Base-by-base conservation (phyloP, 2,797 vertebrate genomes). In the Argyrosomus regius region DNA sequence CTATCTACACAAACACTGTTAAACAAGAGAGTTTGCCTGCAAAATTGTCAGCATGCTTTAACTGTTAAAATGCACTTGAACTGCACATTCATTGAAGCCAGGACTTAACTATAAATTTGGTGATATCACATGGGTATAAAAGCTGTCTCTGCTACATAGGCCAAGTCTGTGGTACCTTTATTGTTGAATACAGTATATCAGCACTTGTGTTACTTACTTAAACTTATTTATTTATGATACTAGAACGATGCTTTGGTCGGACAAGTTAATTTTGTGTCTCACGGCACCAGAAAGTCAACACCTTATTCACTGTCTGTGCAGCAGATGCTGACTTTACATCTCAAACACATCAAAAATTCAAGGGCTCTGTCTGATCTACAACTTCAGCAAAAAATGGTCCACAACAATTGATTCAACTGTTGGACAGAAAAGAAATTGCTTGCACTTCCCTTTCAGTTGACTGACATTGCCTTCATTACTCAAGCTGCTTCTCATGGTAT, bases 11-110 rank as follows among this genome's bases (percentile, higher is more conserved):
- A 12, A 39, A 50, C 13, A 57, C 46, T 22, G 10, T 61, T 10
- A 24, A 31, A 24, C 28, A 72, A 61, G n/a, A 20, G 26, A 8
- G 41, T 71, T 62, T 48, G 43, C 6, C 26, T 31, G 9, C 18
- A 52, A 39, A 77, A 82, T 59, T 59, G 22, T 73, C 46, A 26
- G 52, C 56, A 24, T 31, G 62, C 16, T 62, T 69, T 74, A 48
- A 22, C n/a, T 4, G 43, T 56, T 62, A 49, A 71, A 83, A 22
- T 0, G n/a, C 41, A 3, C 24, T 53, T 46, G 20, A 75, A 57
- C 60, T 48, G 26, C 31, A 41, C 28, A 60, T 41, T 48, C 8
- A 46, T 6, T 64, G 24, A 56, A 56, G 22, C 22, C 14, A 12
- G 3, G 28, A 45, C 6, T 16, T 11, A 12, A n/a, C 3, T n/a